Evolutionary conservation across 2,113 vertebrate species (phyloP), one percentile per base, ranked within the genome.

Genomic region (Charadrius vociferus): DNA sequence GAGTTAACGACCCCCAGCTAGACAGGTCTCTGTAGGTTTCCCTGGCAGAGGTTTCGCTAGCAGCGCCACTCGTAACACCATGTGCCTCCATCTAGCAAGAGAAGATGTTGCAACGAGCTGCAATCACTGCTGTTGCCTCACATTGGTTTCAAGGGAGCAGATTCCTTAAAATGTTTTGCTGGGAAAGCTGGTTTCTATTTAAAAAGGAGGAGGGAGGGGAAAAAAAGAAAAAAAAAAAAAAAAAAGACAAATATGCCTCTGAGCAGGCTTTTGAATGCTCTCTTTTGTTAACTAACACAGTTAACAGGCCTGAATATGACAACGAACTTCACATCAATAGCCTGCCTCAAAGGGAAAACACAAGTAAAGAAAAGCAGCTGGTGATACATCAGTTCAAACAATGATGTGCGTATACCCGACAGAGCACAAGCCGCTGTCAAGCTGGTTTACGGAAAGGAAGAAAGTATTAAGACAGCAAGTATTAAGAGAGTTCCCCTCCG

Each of bases 251-350:
- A 84, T 53, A 41, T 53, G 56, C 50, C 62, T 81, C 81, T 62
- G n/a, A 90, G 90, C 49, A 90, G 36, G 67, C 43, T 66, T 97
- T 77, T 90, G 87, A 97, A 90, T 91, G 63, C 39, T 77, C 24
- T 77, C 15, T 55, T 95, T 92, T 90, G 79, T 92, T 65, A 88
- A 72, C 30, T 47, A 68, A 20, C 27, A 68, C 49, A 88, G 62
- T 58, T 62, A 80, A 81, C 62, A 80, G 55, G 72, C 75, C 52
- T 61, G 39, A 49, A 53, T 72, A 81, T 41, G 66, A 88, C 90
- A 92, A 81, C 1, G 3, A 90, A 45, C 62, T 93, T 93, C 79
- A 59, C 39, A 52, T 80, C 70, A 77, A 65, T 15, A 79, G 85
- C 21, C n/a, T 79, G 88, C 55, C 85, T 92, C 75, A 73, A 73